phyloP scores from a whole-genome alignment of 2,113 vertebrate species.

The Ploceus nigricollis region DNA sequence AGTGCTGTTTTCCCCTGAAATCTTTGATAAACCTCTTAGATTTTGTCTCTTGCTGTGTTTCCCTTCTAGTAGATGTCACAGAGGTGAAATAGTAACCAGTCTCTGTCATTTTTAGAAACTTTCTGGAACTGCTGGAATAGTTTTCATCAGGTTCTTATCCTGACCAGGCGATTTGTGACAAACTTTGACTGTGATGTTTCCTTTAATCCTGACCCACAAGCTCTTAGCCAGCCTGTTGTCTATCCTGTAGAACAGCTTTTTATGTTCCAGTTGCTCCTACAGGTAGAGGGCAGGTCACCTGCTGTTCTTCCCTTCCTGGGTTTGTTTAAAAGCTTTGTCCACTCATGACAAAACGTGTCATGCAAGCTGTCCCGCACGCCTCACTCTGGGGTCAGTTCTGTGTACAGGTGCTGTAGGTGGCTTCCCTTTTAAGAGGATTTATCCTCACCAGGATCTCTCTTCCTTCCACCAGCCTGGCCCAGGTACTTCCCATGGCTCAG shows the following conservation, averaged over 20 bases:
- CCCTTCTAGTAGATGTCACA: neutral
- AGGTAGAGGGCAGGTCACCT: neutral
- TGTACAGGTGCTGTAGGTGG: neutral
- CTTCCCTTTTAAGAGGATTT: neutral
- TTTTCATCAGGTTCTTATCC: neutral
- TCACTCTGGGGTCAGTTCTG: neutral
- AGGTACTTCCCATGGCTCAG: neutral
- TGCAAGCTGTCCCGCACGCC: rapidly evolving
- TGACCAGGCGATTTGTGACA: rapidly evolving
- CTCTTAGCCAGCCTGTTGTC: neutral
- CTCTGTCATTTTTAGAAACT: neutral
- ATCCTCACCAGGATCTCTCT: neutral
- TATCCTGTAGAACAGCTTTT: neutral
- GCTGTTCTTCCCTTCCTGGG: neutral
- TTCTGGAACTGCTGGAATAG: neutral
- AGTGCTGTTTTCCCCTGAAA: neutral
- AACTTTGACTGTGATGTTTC: neutral
- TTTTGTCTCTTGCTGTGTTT: neutral
- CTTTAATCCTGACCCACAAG: neutral
- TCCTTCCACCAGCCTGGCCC: neutral
- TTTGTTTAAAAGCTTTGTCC: neutral
- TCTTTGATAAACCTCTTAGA: neutral
- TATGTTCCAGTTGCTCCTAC: neutral
- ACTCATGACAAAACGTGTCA: neutral
- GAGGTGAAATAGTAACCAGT: neutral